A percentile compares a stretch with the other conserved stretches of the same genome.
Conservation (phyloP, 2,113 vertebrate species). For the Gracilinanus agilis region DNA sequence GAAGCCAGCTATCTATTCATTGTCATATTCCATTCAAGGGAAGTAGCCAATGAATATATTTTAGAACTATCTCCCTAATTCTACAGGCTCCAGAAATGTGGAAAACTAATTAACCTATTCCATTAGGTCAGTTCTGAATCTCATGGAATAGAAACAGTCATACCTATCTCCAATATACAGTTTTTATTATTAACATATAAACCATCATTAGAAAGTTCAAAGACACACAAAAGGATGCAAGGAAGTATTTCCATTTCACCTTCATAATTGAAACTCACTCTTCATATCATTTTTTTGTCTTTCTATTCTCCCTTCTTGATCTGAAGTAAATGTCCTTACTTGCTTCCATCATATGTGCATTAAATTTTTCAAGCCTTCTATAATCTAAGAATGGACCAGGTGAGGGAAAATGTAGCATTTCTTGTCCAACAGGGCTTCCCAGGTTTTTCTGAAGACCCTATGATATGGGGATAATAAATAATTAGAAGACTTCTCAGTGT, state of each 20-base stretch:
- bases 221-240: neutral
- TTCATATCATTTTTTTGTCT: neutral
- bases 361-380: neutral
- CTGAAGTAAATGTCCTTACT: neutral
- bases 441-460: neutral
- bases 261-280: neutral
- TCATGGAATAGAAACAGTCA: neutral
- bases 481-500: too few species aligned
- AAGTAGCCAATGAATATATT: neutral
- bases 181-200: too few species aligned
- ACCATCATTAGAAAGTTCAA: neutral
- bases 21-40: neutral
- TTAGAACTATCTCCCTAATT: neutral
- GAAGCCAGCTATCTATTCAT: neutral
- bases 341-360: neutral
- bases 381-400: neutral
- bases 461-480: neutral
- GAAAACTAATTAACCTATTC: neutral
- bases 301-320: neutral
- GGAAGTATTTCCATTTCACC: neutral
- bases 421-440: neutral
- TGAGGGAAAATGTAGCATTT: neutral
- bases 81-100: neutral
- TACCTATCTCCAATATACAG: neutral
- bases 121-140: neutral